Evolutionary conservation across 2,888 invertebrate genomes (phyloP), one percentile per base, ranked within the genome.

Genomic region (Clivina fossor): DNA sequence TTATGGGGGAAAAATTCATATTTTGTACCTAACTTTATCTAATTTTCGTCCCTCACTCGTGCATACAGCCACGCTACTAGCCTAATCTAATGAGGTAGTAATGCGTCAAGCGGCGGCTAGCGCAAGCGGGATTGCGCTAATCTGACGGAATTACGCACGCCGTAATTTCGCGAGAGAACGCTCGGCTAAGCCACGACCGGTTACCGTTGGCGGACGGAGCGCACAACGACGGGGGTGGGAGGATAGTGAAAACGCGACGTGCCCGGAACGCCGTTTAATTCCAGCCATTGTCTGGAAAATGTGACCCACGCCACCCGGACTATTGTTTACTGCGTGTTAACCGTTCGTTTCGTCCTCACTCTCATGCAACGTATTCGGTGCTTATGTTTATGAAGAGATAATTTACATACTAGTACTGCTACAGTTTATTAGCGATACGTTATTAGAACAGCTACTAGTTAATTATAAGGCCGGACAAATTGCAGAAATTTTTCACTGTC

Each of bases 91-190:
- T 71, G 72, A 72, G 71, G 72, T 72, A 72, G 71, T 72, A 72
- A 73, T 71, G 71, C 71, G 72, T 71, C 71, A 71, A 69, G 68
- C 65, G 68, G 69, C 70, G 68, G 68, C 67, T 16, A 41, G 68
- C 68, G 68, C 68, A n/a, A n/a, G n/a, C n/a, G 66, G 71, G 69
- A 71, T 71, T 69, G 70, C 67, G 69, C 71, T 73, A 73, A 73
- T 72, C 73, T 72, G 71, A 72, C 71, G 70, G 72, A 71, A 72
- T 73, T 73, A 73, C 71, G 70, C 70, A 66, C 66, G 66, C 67
- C 68, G 69, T 72, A 72, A 71, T 69, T 71, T 65, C 50, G 49
- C 56, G 43, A 40, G 28, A 18, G 50, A 13, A 16, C 44, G 65
- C 64, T 61, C 65, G 66, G 64, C 62, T 66, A 61, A 58, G 62